Evolutionary conservation across 1,140 invertebrate genomes (phyloP).

Genomic region (Pseudomyrmex gracilis): DNA sequence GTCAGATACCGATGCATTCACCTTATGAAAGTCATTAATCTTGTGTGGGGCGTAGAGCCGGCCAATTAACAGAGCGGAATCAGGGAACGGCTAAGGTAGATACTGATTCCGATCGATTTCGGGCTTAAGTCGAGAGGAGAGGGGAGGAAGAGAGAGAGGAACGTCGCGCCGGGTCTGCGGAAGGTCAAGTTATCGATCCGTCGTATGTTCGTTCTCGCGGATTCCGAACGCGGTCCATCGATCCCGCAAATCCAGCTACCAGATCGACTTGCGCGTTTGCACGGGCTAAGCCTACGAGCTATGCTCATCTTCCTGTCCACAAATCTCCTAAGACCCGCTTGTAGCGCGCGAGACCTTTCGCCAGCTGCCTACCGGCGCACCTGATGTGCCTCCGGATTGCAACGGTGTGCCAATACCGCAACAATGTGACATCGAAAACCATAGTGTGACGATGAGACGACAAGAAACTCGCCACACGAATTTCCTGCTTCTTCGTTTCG

Average conservation of each 20-base stretch:
- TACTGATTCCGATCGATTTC: conserved; percentile 58
- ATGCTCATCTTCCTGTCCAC: conserved; percentile 73
- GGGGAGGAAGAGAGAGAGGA: too few species aligned
- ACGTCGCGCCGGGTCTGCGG: background rate
- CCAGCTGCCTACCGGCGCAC: conserved; percentile 38
- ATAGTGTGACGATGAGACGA: background rate
- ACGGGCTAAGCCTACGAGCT: conserved; percentile 70
- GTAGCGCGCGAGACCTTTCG: conserved; percentile 56
- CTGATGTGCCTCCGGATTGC: background rate
- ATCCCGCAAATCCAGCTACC: conserved; percentile 70
- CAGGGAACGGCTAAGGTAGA: conserved; percentile 49
- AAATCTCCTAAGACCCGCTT: conserved; percentile 65
- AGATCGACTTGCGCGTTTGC: conserved; percentile 74
- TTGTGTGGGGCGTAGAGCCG: conserved; percentile 51
- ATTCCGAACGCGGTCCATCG: conserved; percentile 62
- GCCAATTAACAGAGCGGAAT: conserved; percentile 57
- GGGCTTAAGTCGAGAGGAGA: conserved; percentile 21
- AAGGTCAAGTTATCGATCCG: conserved; percentile 57
- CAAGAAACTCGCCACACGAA: background rate
- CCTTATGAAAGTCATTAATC: conserved; percentile 62
- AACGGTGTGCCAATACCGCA: background rate
- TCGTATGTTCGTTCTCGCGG: conserved; percentile 47
- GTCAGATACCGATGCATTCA: conserved; percentile 57
- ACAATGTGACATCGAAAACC: background rate
- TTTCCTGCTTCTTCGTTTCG: too few species aligned